Base-by-base conservation (phyloP, 2,888 invertebrate species). In the Troides helena region DNA sequence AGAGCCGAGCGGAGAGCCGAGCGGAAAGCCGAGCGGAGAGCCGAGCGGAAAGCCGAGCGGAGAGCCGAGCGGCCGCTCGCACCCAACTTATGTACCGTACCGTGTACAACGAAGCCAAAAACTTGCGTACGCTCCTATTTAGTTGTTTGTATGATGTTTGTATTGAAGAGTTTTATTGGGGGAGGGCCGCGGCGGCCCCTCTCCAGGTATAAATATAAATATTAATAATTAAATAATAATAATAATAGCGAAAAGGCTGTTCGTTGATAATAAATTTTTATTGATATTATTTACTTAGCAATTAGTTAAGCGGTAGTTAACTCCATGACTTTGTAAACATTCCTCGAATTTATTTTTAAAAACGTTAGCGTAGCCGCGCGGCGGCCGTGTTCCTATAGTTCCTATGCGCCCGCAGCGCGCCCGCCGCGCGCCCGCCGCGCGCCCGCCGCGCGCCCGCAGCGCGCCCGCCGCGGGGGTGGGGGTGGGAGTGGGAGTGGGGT, bases 281-380 rank as follows among this genome's bases (percentile, higher is more conserved):
- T 63, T 70, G 62, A 67, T 67, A 70, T 67, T 70, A 70, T 67
- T 85, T 83, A 81, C 77, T 77, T 74, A 73, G 68, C 74, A 30
- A 30, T 30, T 30, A 68, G 67, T 64, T 65, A 67, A 67, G 67
- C 46, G 36, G 59, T 60, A 62, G 67, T 69, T 70, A 74, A 79
- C 89, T 90, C 90, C 90, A 90, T 90, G 88, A 90, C 90, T 90
- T 90, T 79, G 76, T 76, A 80, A 76, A 76, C 90, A 90, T 90
- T 90, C 90, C 90, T 82, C 78, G 81, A 85, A 82, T 84, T 79
- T 80, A 79, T 74, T 72, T 64, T 64, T 64, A 66, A 67, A 64
- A 62, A 67, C 68, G 67, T 65, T 73, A 58, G 39, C 8, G 39
- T 10, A 7, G 39, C 7, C 8, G 7, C 39, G 39, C 39, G 8